Evolutionary conservation across 2,888 invertebrate species (phyloP).

Genomic region (Ariolimax columbianus): DNA sequence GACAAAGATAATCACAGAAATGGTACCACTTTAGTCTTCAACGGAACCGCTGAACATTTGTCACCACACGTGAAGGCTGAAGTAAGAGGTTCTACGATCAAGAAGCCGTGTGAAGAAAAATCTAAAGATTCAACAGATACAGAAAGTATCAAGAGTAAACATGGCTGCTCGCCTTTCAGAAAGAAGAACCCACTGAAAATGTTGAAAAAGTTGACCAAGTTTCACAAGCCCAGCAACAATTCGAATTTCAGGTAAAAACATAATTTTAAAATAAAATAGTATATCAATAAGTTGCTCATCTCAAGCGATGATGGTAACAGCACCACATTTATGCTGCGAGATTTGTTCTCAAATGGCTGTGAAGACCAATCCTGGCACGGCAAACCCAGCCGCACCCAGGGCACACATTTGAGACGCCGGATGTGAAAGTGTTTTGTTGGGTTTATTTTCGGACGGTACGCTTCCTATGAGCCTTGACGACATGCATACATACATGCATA

Average conservation of each 20-base stretch:
- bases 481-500: no score
- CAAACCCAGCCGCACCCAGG: no score
- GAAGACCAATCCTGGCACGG: no score
- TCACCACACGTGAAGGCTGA: neutral
- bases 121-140: slow-evolving; percentile 16
- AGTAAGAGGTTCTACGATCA: neutral
- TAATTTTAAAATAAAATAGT: no score
- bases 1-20: neutral
- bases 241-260: slow-evolving; percentile 34
- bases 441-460: no score
- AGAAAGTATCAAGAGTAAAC: slow-evolving; percentile 9
- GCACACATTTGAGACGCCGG: no score
- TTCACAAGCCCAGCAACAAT: slow-evolving; percentile 29
- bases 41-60: neutral
- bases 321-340: no score
- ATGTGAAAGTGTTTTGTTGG: no score
- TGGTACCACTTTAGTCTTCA: neutral
- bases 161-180: neutral
- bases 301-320: no score
- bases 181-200: slow-evolving; percentile 36
- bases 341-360: no score
- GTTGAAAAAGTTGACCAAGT: slow-evolving; percentile 43
- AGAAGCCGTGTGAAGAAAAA: neutral
- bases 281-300: no score
- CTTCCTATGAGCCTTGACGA: no score